Base-by-base conservation (phyloP, 2,797 vertebrate genomes). In the Notoglanidium macrostoma region DNA sequence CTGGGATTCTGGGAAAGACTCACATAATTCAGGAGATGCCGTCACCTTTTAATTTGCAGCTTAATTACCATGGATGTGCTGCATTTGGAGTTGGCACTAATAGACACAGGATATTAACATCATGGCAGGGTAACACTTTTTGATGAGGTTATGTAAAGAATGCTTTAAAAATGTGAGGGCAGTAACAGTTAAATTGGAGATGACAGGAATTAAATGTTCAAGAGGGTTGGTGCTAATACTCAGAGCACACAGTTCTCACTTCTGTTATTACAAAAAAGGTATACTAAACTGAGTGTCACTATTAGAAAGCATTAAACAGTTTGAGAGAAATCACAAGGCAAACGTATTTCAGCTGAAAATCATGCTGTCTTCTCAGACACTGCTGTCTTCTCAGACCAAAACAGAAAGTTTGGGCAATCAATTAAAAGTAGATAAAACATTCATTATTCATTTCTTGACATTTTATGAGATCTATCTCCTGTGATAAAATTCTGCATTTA, bases 21-120 rank as follows among this genome's bases (percentile, higher is more conserved):
- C n/a, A 46, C 70, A 70, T 88, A 86, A 84, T 86, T 76, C 76
- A 12, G 76, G 87, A 89, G 84, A 89, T 86, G 89, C 87, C 89
- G 79, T 85, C 86, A 89, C 87, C 86, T 91, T 85, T 88, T 89
- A 85, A 88, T 90, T 87, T 84, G 67, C 72, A 74, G 84, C 68
- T 89, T 91, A 89, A 89, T 90, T 90, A 89, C 86, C 12, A 74
- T 46, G 78, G 84, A 86, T 74, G 87, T 84, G 79, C 72, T 51
- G 84, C 54, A 65, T 84, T 89, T 82, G 78, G 57, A 84, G 72
- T 83, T 73, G 44, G 72, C 55, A 80, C 44, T 87, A 90, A 88
- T 84, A 88, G 85, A 86, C 77, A 68, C 59, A 65, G 70, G 68
- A 90, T 86, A 85, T 84, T 87, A 89, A 76, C 44, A 2, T 23